Evolutionary conservation across 2,888 invertebrate species (phyloP).

Genomic region (Eilema sororculum): DNA sequence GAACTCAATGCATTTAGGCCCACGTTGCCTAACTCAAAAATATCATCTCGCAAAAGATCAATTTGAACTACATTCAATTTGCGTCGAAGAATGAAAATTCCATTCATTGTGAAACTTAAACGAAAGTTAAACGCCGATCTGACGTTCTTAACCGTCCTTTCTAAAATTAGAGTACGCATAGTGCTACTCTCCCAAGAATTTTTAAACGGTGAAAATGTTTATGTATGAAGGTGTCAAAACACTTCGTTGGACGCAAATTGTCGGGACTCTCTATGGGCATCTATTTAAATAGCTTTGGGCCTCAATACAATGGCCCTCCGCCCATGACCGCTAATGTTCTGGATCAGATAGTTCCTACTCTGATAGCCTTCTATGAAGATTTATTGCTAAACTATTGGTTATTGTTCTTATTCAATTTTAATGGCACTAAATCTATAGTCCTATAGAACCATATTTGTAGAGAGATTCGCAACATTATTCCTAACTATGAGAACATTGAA

Average conservation of each 20-base stretch:
- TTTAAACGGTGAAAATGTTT: slow-evolving; percentile 72
- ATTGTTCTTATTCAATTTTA: slow-evolving; percentile 84
- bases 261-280: slow-evolving; percentile 76
- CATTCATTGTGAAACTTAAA: neutral
- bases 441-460: slow-evolving; percentile 50
- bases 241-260: slow-evolving; percentile 79
- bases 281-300: slow-evolving; percentile 79
- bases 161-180: neutral
- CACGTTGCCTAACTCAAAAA: no score
- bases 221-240: slow-evolving; percentile 85
- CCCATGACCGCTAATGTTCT: slow-evolving; percentile 64
- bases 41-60: no score
- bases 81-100: no score
- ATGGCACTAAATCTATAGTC: slow-evolving; percentile 75
- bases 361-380: slow-evolving; percentile 86
- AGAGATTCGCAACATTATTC: slow-evolving; percentile 52
- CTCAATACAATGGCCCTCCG: slow-evolving; percentile 66
- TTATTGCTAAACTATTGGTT: slow-evolving; percentile 75
- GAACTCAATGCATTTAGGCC: no score
- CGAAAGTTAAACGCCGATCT: neutral
- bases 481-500: slow-evolving; percentile 62
- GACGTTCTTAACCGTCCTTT: neutral
- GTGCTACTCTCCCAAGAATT: slow-evolving; percentile 44
- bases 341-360: slow-evolving; percentile 80
- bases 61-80: no score